Evolutionary conservation across 2,113 vertebrate species (phyloP).

Genomic region (Grammatotria lemairii): DNA sequence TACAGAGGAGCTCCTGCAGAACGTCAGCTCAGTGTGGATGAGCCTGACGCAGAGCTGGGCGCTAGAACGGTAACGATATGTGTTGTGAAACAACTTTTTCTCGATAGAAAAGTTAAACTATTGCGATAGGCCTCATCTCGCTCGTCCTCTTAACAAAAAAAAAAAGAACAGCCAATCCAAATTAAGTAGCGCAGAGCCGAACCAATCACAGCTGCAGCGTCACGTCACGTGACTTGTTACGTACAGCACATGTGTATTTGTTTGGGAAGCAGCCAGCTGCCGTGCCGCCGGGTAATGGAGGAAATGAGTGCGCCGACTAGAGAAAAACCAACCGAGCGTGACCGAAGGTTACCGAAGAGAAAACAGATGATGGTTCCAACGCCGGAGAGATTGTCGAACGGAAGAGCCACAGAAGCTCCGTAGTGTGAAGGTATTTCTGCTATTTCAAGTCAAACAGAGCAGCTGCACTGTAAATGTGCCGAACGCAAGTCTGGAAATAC

Average conservation of each 20-base stretch:
- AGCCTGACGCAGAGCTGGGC: background rate
- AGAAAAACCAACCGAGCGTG: fast-evolving
- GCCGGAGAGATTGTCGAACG: too few species aligned
- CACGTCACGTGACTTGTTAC: too few species aligned
- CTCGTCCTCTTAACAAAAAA: background rate
- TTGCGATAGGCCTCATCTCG: fast-evolving
- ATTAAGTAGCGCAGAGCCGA: too few species aligned
- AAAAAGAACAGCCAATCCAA: too few species aligned
- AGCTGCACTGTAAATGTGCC: too few species aligned
- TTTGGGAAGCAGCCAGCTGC: too few species aligned
- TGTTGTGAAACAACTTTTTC: fast-evolving
- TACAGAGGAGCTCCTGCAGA: background rate
- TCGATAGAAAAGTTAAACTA: fast-evolving
- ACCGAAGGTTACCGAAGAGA: too few species aligned
- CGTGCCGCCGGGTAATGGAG: too few species aligned
- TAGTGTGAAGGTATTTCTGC: fast-evolving
- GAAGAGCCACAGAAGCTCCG: fast-evolving
- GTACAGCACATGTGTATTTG: too few species aligned
- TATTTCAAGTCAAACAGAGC: too few species aligned
- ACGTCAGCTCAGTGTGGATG: background rate
- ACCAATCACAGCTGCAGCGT: too few species aligned
- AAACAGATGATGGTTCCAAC: fast-evolving
- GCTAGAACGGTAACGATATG: fast-evolving
- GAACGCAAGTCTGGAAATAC: too few species aligned
- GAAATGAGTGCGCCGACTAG: fast-evolving